Evolutionary conservation across 2,797 vertebrate species (phyloP).

Genomic region (Fratercula arctica): DNA sequence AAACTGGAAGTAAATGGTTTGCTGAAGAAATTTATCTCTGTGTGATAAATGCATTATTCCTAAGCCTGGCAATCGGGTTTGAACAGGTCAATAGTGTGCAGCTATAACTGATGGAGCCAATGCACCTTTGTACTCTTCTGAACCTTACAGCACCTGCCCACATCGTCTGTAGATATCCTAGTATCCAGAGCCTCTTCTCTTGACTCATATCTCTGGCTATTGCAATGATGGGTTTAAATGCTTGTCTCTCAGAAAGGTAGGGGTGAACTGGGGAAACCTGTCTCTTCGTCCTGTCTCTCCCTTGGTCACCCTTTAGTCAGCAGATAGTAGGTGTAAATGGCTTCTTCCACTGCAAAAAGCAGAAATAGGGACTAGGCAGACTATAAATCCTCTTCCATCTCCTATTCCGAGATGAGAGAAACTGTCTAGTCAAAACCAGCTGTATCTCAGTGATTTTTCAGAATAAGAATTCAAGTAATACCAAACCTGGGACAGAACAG

Average conservation of each 20-base stretch:
- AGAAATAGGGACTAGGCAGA: not conserved
- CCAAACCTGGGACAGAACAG: not conserved
- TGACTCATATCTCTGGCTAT: accelerated
- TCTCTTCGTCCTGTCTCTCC: not conserved
- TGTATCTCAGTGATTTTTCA: not conserved
- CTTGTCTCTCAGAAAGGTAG: not conserved
- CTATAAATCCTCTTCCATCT: not conserved
- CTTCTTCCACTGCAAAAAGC: not conserved
- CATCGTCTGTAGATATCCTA: not conserved
- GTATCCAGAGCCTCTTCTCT: not conserved
- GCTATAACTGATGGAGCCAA: not conserved
- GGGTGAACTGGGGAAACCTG: not conserved
- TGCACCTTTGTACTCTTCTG: not conserved
- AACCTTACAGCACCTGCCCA: not conserved
- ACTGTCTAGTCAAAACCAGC: not conserved
- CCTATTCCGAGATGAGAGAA: not conserved
- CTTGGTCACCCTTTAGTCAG: not conserved
- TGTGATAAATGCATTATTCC: not conserved
- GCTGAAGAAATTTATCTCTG: not conserved
- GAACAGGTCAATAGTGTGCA: not conserved
- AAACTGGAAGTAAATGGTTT: not conserved
- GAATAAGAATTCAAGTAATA: not conserved
- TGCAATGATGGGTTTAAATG: not conserved
- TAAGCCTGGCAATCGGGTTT: not conserved
- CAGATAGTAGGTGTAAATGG: not conserved